Evolutionary conservation across 2,113 vertebrate genomes (phyloP).

Genomic region (Gnathonemus echidnorhynchus): DNA sequence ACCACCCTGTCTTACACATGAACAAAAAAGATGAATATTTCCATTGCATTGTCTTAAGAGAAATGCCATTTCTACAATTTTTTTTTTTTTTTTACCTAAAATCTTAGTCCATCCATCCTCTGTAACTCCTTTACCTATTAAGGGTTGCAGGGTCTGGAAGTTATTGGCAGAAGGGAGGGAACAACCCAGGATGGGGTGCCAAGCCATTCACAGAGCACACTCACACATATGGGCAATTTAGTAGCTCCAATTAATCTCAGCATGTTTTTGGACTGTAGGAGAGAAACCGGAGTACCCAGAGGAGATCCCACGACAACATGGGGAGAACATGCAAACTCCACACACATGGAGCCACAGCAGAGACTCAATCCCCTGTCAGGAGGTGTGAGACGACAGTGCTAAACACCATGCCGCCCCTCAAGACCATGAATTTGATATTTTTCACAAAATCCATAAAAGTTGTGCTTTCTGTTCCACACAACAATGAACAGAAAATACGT

Average conservation of each 20-base stretch:
- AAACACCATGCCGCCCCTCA: neutral
- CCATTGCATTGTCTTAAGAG: neutral
- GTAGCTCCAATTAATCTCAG: neutral
- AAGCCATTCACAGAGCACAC: neutral
- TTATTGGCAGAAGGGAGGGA: neutral
- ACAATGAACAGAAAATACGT: neutral
- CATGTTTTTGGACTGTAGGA: neutral
- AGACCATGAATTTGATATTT: neutral
- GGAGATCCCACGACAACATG: neutral
- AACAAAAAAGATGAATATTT: neutral
- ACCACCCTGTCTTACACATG: neutral
- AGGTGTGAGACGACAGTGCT: neutral
- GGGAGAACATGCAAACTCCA: neutral
- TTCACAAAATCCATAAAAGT: neutral
- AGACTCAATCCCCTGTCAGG: neutral
- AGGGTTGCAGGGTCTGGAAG: neutral
- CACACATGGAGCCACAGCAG: neutral
- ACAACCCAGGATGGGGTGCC: too few relatives aligned
- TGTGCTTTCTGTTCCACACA: neutral
- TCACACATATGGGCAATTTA: neutral
- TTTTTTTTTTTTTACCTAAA: neutral
- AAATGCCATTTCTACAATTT: neutral
- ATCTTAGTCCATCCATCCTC: neutral
- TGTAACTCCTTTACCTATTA: neutral
- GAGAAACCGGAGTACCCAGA: neutral